Percentiles rank a stretch among this genome's conserved stretches.
These are phyloP conservation scores for Drosophila insularis DNA, from an alignment of 1,140 invertebrate genomes.

Conservation along the genomic window DNA sequence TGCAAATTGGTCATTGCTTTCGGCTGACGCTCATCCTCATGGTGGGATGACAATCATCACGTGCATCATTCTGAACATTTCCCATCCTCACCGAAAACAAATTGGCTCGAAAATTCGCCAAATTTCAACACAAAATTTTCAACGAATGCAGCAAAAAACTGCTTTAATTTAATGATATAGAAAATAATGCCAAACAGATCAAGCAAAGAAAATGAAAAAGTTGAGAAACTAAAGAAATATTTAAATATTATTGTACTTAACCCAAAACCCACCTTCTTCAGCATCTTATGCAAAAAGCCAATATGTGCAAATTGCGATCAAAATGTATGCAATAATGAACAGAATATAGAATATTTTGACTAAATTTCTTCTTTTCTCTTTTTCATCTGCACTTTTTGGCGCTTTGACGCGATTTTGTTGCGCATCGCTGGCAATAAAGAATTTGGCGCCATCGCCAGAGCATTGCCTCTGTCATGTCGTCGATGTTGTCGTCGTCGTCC, in stretches of 20 bases:
- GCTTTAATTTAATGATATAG: constrained; percentile 74
- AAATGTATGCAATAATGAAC: constrained; percentile 35
- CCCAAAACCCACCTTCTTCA: neutral
- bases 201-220: constrained; percentile 35
- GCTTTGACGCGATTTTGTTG: constrained; percentile 65
- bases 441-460: constrained; percentile 63
- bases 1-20: neutral
- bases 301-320: constrained; percentile 62
- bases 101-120: constrained; percentile 3
- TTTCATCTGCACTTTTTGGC: constrained; percentile 36
- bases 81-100: neutral
- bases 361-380: constrained; percentile 23
- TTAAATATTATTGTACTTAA: constrained; percentile 22
- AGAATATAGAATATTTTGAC: neutral
- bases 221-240: constrained; percentile 27
- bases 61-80: neutral
- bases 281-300: constrained; percentile 30
- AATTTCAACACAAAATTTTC: neutral
- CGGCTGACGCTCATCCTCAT: neutral
- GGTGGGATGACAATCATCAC: constrained; percentile 9
- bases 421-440: constrained; percentile 57
- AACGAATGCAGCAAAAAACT: constrained; percentile 25
- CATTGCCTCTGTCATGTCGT: neutral
- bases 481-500: constrained; percentile 51
- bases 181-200: constrained; percentile 73